Percentiles rank a stretch among this genome's conserved stretches.
These are phyloP conservation scores for Campylomormyrus tamandua DNA, from an alignment of 2,113 vertebrate genomes.

Conservation along the genomic window DNA sequence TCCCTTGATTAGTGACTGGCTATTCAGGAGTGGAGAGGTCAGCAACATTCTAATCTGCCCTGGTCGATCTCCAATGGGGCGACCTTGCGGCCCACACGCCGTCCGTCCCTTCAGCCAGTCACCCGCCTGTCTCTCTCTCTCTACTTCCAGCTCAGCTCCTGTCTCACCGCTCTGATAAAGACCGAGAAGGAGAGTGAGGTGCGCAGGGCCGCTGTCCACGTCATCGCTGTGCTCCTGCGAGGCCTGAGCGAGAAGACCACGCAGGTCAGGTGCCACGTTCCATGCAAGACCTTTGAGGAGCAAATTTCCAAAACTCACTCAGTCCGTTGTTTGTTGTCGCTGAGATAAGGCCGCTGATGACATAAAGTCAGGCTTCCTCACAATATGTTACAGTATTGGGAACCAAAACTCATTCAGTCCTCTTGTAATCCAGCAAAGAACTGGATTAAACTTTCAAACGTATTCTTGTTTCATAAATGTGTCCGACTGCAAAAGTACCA, in stretches of 20 bases:
- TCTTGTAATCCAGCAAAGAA: not conserved
- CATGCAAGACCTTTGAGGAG: not conserved
- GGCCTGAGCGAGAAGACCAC: conserved; percentile 79
- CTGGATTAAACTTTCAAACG: not conserved
- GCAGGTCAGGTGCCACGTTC: conserved; percentile 60
- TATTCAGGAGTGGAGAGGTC: not conserved
- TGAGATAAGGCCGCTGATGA: not conserved
- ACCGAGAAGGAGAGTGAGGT: conserved; percentile 75
- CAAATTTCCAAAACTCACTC: not conserved
- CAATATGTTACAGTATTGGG: not conserved
- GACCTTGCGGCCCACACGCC: not conserved
- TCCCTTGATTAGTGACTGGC: not conserved
- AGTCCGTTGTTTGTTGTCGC: not conserved
- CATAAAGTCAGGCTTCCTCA: not conserved
- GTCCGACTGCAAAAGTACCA: too few relatives aligned
- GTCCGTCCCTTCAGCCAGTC: not conserved
- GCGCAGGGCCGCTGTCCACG: conserved; percentile 80
- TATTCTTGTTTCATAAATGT: too few relatives aligned
- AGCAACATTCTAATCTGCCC: not conserved
- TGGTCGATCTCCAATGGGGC: not conserved
- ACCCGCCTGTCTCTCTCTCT: not conserved
- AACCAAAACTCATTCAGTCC: not conserved
- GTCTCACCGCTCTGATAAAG: conserved; percentile 69
- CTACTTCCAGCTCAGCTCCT: conserved; percentile 52
- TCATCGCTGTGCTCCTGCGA: conserved; percentile 74